phyloP scores from a whole-genome alignment of 2,797 vertebrate genomes.

The Oophaga sylvatica region DNA sequence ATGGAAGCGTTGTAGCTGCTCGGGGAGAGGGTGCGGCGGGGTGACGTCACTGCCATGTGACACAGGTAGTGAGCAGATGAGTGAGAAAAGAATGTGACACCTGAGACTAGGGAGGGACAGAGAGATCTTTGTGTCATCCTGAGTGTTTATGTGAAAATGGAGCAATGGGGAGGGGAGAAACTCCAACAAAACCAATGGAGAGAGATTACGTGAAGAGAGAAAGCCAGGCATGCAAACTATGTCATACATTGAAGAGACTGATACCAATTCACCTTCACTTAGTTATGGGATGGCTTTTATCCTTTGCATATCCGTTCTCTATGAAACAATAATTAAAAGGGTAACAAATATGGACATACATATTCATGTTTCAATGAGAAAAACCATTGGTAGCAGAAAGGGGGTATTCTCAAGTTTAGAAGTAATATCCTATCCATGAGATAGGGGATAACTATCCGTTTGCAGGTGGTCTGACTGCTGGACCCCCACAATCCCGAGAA shows the following conservation, averaged over 20 bases:
- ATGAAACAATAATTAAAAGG: neutral
- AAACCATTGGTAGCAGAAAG: no score
- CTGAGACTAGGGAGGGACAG: conserved; percentile 22
- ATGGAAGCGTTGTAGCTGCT: neutral
- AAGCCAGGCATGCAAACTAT: conserved; percentile 1
- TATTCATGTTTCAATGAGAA: no score
- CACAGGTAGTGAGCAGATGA: conserved; percentile 3
- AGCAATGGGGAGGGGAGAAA: neutral
- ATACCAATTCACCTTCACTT: neutral
- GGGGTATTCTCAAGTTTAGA: no score
- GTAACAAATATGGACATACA: no score
- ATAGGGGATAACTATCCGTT: no score
- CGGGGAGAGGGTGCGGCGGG: neutral
- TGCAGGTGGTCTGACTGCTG: no score
- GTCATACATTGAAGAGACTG: conserved; percentile 1
- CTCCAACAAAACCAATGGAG: neutral
- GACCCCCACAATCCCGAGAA: no score
- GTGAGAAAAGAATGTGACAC: conserved; percentile 23
- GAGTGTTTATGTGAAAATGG: conserved; percentile 1
- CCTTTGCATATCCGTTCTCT: neutral
- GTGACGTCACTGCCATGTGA: conserved; percentile 25
- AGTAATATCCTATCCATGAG: no score
- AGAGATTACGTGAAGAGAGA: neutral
- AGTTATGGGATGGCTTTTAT: no score
- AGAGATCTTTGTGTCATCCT: conserved; percentile 7